Conservation (phyloP, 1,140 invertebrate species). For the Bombus polaris region DNA sequence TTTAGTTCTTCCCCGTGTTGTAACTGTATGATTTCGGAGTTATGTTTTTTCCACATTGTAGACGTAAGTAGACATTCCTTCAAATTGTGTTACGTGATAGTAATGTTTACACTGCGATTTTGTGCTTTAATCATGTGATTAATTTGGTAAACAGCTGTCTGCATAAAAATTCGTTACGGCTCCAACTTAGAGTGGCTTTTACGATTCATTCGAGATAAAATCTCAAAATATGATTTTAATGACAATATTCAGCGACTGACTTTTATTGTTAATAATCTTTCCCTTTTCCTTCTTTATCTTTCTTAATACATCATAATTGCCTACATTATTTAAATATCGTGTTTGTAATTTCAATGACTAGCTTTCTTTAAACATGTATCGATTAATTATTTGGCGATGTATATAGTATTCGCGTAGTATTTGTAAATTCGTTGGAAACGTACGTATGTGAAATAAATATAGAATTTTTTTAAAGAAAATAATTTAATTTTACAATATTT, state of each 20-base stretch:
- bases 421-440: too few relatives aligned
- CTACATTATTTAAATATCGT: too few relatives aligned
- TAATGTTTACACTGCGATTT: neutral
- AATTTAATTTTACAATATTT: too few relatives aligned
- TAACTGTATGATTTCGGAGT: neutral
- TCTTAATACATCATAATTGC: too few relatives aligned
- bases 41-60: neutral
- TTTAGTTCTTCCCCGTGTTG: neutral
- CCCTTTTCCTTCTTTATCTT: too few relatives aligned
- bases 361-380: too few relatives aligned
- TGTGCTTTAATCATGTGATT: neutral
- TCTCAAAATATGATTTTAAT: neutral
- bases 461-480: too few relatives aligned
- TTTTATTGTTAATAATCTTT: neutral
- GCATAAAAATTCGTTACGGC: neutral
- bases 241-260: neutral
- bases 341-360: too few relatives aligned
- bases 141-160: neutral
- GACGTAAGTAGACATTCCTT: neutral
- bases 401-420: too few relatives aligned
- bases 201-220: slow-evolving; percentile 8
- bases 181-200: neutral
- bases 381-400: too few relatives aligned
- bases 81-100: neutral
- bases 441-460: too few relatives aligned